Conservation (phyloP, 2,888 invertebrate genomes). For the Lasioglossum pauxillum region DNA sequence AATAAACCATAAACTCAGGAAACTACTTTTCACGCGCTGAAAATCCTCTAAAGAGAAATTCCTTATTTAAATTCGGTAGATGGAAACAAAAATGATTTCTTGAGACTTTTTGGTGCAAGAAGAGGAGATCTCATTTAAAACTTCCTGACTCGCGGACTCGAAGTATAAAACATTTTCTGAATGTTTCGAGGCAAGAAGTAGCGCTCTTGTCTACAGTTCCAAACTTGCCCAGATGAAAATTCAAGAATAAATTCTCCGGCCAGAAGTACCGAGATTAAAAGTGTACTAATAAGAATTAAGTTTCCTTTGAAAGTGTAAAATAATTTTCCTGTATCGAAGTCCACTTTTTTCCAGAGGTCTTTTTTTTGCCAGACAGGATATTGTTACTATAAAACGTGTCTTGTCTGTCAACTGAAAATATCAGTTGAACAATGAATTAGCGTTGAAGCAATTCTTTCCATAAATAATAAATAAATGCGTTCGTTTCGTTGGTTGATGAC, state of each 20-base stretch:
- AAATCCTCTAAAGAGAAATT: neutral
- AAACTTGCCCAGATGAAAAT: neutral
- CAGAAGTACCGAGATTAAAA: neutral
- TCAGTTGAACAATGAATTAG: too few species aligned
- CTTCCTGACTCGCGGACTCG: neutral
- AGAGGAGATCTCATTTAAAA: neutral
- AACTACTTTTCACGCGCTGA: neutral
- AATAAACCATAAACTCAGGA: neutral
- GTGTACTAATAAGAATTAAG: neutral
- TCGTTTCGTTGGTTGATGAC: neutral
- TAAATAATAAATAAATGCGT: neutral
- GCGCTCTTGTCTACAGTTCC: neutral
- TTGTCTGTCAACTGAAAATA: too few species aligned
- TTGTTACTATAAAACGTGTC: neutral
- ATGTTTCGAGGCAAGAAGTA: constrained; percentile 6
- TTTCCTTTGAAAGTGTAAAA: neutral
- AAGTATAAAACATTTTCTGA: constrained; percentile 2
- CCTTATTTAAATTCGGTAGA: neutral
- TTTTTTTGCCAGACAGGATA: neutral
- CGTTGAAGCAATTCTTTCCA: neutral
- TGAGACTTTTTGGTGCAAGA: neutral
- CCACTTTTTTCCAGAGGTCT: neutral
- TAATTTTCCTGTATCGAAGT: neutral
- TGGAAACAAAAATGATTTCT: neutral
- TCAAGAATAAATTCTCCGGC: neutral